Evolutionary conservation across 2,888 invertebrate species (phyloP), one percentile per base, ranked within the genome.

Genomic region (Lampropteryx suffumata): DNA sequence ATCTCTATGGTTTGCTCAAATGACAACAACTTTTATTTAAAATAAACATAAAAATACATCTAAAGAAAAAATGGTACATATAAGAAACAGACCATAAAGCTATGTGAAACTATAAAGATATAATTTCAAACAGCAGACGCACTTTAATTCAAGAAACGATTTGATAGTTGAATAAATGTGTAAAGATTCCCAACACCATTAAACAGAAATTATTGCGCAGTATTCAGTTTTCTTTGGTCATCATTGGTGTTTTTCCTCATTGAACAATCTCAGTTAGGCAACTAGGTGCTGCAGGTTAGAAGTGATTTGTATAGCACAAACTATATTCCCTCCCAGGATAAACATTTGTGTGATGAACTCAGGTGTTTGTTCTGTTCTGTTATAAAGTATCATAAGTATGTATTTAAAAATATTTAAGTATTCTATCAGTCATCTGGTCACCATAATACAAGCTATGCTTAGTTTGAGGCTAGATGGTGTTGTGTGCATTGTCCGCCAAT

Each of bases 201-300:
- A 64, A 59, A 69, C 24, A 42, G 70, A 69, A 76, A 82, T 73
- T 42, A 26, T 70, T 62, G 41, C 61, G 75, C 77, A 65, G 58
- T 64, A 58, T 53, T 68, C 86, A 85, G 84, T 75, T 52, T 57
- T 55, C 58, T 57, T 63, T 65, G 64, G 8, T 83, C 86, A 84
- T 86, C 86, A 86, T 71, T 64, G 71, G 59, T 51, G 57, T 11
- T 1, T 8, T 10, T 21, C 5, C 2, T 17, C 4, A 17, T n/a
- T n/a, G n/a, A n/a, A n/a, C n/a, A n/a, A n/a, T n/a, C n/a, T n/a
- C n/a, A n/a, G n/a, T n/a, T n/a, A n/a, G n/a, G n/a, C n/a, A n/a
- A n/a, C n/a, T n/a, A n/a, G n/a, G n/a, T n/a, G n/a, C n/a, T n/a
- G n/a, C n/a, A n/a, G n/a, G n/a, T n/a, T n/a, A n/a, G n/a, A n/a